A percentile compares a stretch with the other conserved stretches of the same genome.
Evolutionary conservation across 2,797 vertebrate genomes (phyloP).

Genomic region (Dendrocincla tyrannina): DNA sequence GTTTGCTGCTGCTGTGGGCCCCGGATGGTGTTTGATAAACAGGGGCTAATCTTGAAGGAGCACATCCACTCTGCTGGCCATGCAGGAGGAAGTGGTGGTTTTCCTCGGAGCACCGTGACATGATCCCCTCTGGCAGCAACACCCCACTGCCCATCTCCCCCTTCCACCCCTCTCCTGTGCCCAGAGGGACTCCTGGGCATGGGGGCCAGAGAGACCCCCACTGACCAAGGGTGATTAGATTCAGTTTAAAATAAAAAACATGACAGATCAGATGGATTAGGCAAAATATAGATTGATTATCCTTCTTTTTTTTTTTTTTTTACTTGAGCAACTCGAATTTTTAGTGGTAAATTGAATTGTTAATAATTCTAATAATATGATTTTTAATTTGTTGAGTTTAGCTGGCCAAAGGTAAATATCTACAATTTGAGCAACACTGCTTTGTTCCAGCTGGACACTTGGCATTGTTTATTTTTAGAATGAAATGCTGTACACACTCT

Average conservation of each 20-base stretch:
- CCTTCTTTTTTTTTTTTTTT: not conserved
- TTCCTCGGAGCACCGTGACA: fast-evolving
- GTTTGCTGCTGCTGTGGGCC: not conserved
- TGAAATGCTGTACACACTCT: not conserved
- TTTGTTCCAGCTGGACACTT: not conserved
- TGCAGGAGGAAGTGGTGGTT: not conserved
- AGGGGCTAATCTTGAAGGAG: not conserved
- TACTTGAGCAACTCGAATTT: not conserved
- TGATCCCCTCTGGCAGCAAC: not conserved
- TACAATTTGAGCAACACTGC: not conserved
- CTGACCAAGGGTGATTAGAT: not conserved
- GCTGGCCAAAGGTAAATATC: not conserved
- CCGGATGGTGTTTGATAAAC: not conserved
- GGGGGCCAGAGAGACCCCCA: not conserved
- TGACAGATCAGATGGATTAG: not conserved
- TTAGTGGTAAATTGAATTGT: not conserved
- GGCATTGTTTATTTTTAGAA: not conserved
- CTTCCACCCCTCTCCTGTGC: not conserved
- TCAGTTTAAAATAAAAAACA: not conserved
- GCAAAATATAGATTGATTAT: not conserved
- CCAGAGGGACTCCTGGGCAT: not conserved
- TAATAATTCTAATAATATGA: not conserved
- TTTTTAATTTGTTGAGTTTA: not conserved
- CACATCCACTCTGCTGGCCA: not conserved
- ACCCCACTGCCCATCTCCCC: not conserved